Conservation (phyloP, 2,113 vertebrate genomes). For the Glaucidium brasilianum region DNA sequence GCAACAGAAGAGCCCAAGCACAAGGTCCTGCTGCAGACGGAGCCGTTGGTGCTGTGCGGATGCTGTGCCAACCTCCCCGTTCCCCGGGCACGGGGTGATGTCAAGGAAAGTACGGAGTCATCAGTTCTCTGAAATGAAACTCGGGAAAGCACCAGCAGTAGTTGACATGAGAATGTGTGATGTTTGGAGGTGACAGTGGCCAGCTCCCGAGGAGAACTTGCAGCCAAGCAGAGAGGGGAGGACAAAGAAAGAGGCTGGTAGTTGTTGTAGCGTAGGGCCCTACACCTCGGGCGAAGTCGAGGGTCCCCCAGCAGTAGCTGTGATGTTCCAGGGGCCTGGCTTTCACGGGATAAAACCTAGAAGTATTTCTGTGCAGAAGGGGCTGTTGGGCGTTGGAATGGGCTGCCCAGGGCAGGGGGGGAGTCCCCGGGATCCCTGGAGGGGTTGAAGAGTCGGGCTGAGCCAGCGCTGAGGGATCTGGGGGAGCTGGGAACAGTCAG, state of each 20-base stretch:
- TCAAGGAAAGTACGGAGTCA: not conserved
- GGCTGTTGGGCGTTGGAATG: too few species aligned
- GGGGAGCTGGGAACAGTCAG: too few species aligned
- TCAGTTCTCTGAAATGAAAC: not conserved
- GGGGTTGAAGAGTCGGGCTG: too few species aligned
- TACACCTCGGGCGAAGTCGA: too few species aligned
- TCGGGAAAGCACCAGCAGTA: not conserved
- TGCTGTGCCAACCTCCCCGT: not conserved
- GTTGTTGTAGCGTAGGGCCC: fast-evolving
- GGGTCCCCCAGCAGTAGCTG: not conserved
- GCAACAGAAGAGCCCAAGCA: fast-evolving
- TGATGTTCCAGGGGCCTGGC: too few species aligned
- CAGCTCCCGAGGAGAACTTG: not conserved
- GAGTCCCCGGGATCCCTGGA: too few species aligned
- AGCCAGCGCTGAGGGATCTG: too few species aligned
- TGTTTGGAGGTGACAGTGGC: not conserved
- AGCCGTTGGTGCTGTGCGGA: not conserved
- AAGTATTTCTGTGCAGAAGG: too few species aligned
- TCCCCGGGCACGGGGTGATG: not conserved
- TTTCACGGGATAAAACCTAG: not conserved
- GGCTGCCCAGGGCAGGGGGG: too few species aligned
- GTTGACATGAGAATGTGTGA: not conserved
- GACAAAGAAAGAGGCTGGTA: not conserved
- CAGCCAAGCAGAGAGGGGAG: not conserved
- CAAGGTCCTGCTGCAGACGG: not conserved